Evolutionary conservation across 2,113 vertebrate genomes (phyloP).

Genomic region (Rhizomys pruinosus): DNA sequence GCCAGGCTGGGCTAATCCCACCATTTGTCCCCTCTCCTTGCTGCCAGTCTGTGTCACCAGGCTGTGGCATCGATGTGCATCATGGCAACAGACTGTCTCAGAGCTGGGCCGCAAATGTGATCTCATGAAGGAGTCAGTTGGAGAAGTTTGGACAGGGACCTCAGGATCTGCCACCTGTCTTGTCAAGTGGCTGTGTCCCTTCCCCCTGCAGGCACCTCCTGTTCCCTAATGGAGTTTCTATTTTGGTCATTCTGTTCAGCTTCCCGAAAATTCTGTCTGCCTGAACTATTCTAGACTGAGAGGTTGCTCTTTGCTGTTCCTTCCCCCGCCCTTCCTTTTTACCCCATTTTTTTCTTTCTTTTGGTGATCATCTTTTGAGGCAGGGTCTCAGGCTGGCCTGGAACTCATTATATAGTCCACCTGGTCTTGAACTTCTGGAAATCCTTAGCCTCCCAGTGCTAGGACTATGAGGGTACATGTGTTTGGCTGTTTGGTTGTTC

Average conservation of each 20-base stretch:
- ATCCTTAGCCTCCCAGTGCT: not conserved
- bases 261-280: constrained; percentile 67
- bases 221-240: constrained; percentile 63
- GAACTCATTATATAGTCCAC: not conserved
- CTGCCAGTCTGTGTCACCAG: not conserved
- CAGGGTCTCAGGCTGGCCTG: not conserved
- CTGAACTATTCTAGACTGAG: not conserved
- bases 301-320: constrained; percentile 7
- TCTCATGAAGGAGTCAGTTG: constrained; percentile 33
- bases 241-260: constrained; percentile 65
- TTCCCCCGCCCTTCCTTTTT: not conserved
- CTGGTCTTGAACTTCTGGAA: not conserved
- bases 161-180: not conserved
- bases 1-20: not conserved
- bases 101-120: not conserved
- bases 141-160: not conserved
- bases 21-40: not conserved
- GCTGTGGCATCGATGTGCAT: constrained; percentile 48
- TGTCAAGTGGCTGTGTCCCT: rapidly evolving
- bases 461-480: not conserved
- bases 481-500: not conserved
- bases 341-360: too few species aligned
- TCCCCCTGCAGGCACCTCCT: not conserved
- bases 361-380: not conserved
- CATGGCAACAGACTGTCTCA: constrained; percentile 73